These are phyloP conservation scores for Drosophila nikananu DNA, from an alignment of 1,140 invertebrate genomes.

Conservation along the genomic window DNA sequence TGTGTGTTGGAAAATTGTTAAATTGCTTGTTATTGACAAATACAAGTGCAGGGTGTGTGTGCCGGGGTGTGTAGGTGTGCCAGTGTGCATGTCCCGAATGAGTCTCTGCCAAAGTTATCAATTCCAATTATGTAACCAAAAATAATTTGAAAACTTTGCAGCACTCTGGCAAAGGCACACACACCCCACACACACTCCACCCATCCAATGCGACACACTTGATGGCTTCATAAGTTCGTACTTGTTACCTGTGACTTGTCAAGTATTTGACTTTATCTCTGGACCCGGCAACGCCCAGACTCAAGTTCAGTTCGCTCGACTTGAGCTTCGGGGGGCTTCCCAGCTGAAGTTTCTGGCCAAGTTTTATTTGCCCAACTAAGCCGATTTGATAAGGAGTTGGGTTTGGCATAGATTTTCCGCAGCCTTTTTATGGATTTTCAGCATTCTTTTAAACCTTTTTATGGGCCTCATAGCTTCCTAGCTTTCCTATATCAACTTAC, in stretches of 20 bases:
- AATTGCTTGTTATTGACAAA: slow-evolving; percentile 84
- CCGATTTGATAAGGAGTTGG: slow-evolving; percentile 10
- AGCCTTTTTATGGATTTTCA: too few species aligned
- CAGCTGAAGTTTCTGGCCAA: slow-evolving; percentile 68
- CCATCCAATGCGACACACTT: slow-evolving; percentile 43
- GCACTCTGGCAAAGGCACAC: slow-evolving; percentile 68
- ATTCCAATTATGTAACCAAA: slow-evolving; percentile 84
- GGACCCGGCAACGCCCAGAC: slow-evolving; percentile 27
- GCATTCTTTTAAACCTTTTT: not conserved
- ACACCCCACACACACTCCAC: slow-evolving; percentile 5
- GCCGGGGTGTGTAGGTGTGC: not conserved
- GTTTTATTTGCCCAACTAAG: slow-evolving; percentile 50
- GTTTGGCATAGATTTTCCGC: not conserved
- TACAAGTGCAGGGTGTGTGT: slow-evolving; percentile 55
- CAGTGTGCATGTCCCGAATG: slow-evolving; percentile 8
- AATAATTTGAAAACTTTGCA: slow-evolving; percentile 83
- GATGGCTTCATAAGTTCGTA: slow-evolving; percentile 77
- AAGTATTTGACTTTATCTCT: slow-evolving; percentile 83
- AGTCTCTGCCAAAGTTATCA: slow-evolving; percentile 75
- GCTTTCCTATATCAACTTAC: too few species aligned
- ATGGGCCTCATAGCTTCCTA: not conserved
- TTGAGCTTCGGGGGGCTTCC: slow-evolving; percentile 21
- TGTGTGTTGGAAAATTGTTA: slow-evolving; percentile 71
- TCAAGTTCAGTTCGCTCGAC: slow-evolving; percentile 48
- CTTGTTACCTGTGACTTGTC: slow-evolving; percentile 83